Evolutionary conservation across 2,888 invertebrate genomes (phyloP), one percentile per base, ranked within the genome.

Genomic region (Cephus rjabovi): DNA sequence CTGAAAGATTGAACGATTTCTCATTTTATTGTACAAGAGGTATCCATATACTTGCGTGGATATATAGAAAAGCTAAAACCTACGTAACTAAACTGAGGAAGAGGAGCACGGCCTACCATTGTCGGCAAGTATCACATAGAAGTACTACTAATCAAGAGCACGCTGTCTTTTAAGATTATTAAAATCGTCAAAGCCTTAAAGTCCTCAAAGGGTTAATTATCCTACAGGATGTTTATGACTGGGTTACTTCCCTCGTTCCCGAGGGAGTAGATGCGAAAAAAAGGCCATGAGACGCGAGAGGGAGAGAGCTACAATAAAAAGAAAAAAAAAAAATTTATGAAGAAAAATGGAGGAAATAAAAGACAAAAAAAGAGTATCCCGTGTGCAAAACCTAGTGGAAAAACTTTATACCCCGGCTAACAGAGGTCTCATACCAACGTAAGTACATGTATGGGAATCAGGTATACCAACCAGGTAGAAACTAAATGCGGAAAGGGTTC

Each of bases 171-270:
- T 89, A 90, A 90, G 90, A 90, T 89, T 88, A 90, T 89, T 89
- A 90, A 90, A 90, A 89, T 90, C 87, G 84, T 88, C 90, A 88
- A 87, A 89, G 90, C 90, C 86, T 88, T 88, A 85, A 88, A 87
- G 87, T 89, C 84, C 88, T 90, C 91, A 91, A 91, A 91, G 90
- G 90, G 91, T 90, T 91, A 91, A 91, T 91, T 90, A 90, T 90
- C 87, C 88, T 85, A 84, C 89, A 84, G 89, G 86, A 86, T 88
- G 89, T 88, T 90, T 87, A 89, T 87, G 89, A 87, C 87, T 89
- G 86, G 85, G 85, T 87, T 86, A 85, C 83, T 84, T 80, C 80
- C 76, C 78, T 79, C 82, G 75, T 75, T 84, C 85, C 79, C 83
- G 37, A 76, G 83, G 83, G 83, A 86, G 83, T 81, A 82, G 80